Conservation (phyloP, 2,797 vertebrate genomes). For the Cryptoprocta ferox region DNA sequence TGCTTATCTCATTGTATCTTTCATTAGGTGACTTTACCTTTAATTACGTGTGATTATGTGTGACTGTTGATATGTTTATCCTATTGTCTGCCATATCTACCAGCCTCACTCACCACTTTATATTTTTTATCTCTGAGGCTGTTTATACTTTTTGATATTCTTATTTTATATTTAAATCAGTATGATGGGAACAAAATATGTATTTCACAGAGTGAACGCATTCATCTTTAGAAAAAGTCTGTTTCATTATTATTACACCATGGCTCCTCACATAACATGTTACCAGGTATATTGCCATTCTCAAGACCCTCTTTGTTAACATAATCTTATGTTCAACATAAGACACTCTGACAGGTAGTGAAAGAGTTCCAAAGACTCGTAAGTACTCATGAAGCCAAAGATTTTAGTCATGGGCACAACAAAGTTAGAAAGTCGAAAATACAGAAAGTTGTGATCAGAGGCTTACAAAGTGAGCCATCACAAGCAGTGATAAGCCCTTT, state of each 20-base stretch:
- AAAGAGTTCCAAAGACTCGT: not conserved
- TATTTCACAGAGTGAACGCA: not conserved
- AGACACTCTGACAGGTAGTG: not conserved
- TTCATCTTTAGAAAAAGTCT: not conserved
- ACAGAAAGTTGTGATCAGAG: not conserved
- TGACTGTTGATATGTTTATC: not conserved
- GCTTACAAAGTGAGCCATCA: not conserved
- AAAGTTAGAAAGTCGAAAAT: not conserved
- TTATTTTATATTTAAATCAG: constrained; percentile 26
- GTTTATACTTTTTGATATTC: not conserved
- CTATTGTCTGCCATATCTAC: not conserved
- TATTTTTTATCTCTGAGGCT: not conserved
- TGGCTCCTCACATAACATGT: not conserved
- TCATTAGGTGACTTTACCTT: not conserved
- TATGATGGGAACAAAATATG: not conserved
- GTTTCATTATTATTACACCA: not conserved
- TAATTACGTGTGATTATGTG: not conserved
- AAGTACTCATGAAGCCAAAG: not conserved
- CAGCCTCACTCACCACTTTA: not conserved
- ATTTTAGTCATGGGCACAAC: not conserved
- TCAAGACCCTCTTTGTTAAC: not conserved
- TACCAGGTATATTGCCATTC: not conserved
- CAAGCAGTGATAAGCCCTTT: not conserved
- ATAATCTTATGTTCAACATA: too few species aligned
- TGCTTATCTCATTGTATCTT: not conserved